Percentiles rank a stretch among this genome's conserved stretches.
phyloP scores from a whole-genome alignment of 2,888 invertebrate species.

The Lypha dubia region DNA sequence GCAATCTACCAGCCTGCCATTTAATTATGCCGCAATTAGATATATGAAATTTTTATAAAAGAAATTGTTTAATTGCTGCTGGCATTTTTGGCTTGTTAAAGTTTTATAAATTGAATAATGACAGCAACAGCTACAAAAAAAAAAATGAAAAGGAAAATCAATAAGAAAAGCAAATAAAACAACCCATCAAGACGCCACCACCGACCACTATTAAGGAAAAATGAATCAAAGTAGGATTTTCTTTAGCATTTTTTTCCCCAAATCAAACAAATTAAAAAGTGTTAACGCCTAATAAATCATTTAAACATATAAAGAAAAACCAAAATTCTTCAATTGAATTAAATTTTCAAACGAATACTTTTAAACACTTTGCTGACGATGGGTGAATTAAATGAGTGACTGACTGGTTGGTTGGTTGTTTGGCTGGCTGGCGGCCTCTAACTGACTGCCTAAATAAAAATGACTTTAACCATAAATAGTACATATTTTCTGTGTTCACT shows the following conservation, averaged over 20 bases:
- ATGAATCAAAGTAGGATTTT: slow-evolving; percentile 34
- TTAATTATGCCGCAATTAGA: slow-evolving; percentile 41
- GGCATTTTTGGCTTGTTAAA: slow-evolving; percentile 49
- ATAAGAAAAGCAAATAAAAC: slow-evolving; percentile 11
- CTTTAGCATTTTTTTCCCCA: slow-evolving; percentile 8
- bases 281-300: slow-evolving; percentile 72
- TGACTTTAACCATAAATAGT: slow-evolving; percentile 49
- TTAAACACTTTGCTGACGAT: slow-evolving; percentile 30
- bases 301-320: slow-evolving; percentile 26
- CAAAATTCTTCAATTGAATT: slow-evolving; percentile 51
- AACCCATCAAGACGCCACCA: slow-evolving; percentile 35
- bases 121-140: slow-evolving; percentile 12
- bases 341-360: slow-evolving; percentile 31
- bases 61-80: slow-evolving; percentile 57
- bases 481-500: slow-evolving; percentile 31
- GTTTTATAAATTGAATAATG: slow-evolving; percentile 44
- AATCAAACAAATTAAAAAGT: slow-evolving; percentile 65
- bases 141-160: neutral
- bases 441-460: slow-evolving; percentile 49
- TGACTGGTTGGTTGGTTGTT: slow-evolving; percentile 14
- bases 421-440: neutral
- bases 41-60: slow-evolving; percentile 19
- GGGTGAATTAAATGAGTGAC: slow-evolving; percentile 18
- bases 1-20: slow-evolving; percentile 42
- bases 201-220: slow-evolving; percentile 33